Evolutionary conservation across 2,797 vertebrate species (phyloP).

Genomic region (Tokudaia muenninki): DNA sequence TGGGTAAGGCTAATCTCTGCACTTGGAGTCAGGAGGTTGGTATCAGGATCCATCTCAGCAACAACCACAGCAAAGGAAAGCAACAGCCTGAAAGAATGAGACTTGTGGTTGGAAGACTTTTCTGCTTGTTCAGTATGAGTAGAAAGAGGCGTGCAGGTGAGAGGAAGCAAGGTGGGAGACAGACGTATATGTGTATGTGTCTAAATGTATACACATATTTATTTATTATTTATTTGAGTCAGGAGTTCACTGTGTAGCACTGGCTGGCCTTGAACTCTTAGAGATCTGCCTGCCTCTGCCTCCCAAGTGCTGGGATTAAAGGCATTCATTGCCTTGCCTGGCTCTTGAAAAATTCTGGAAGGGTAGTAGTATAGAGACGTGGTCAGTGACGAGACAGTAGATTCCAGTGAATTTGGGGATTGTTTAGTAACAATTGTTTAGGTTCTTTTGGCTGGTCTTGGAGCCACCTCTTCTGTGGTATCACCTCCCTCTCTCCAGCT

Average conservation of each 20-base stretch:
- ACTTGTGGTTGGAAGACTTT: slow-evolving; percentile 16
- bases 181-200: background rate
- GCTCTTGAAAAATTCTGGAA: slow-evolving; percentile 23
- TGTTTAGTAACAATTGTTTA: background rate
- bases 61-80: background rate
- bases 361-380: background rate
- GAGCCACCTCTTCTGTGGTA: background rate
- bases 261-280: background rate
- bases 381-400: background rate
- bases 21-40: background rate
- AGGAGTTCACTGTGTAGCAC: background rate
- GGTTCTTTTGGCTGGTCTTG: slow-evolving; percentile 34
- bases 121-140: background rate
- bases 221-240: background rate
- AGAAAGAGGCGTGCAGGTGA: background rate
- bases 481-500: background rate
- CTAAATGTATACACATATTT: background rate
- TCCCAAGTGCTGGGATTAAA: background rate
- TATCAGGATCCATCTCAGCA: background rate
- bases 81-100: background rate
- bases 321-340: background rate
- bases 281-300: background rate
- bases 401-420: slow-evolving; percentile 30
- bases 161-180: slow-evolving; percentile 24
- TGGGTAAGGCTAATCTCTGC: background rate